phyloP scores from a whole-genome alignment of 1,140 invertebrate species.

The Conus betulinus region DNA sequence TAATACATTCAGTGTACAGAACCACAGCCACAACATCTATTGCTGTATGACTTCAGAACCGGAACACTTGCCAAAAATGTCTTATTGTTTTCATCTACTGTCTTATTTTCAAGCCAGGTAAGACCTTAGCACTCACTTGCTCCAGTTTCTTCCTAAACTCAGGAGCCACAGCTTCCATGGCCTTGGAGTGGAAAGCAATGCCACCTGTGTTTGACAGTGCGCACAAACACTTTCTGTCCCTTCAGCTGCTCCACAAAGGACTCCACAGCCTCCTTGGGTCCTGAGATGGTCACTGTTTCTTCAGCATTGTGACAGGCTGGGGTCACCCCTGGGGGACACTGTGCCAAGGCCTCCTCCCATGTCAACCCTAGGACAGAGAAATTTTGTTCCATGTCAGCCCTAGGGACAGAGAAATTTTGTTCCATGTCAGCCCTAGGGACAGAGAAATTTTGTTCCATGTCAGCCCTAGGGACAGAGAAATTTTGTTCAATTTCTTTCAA shows the following conservation, averaged over 20 bases:
- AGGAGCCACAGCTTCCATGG: constrained; percentile 90
- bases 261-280: constrained; percentile 83
- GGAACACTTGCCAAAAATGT: too few species aligned
- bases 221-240: constrained; percentile 89
- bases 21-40: too few species aligned
- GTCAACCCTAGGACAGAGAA: constrained; percentile 81
- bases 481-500: too few species aligned
- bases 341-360: constrained; percentile 88
- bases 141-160: constrained; percentile 81
- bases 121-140: constrained; percentile 76
- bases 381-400: too few species aligned
- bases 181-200: constrained; percentile 96
- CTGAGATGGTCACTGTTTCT: constrained; percentile 95
- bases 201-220: constrained; percentile 91
- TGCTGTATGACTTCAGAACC: too few species aligned
- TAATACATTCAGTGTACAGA: too few species aligned
- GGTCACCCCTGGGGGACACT: constrained; percentile 84
- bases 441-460: neutral
- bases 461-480: too few species aligned
- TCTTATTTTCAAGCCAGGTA: too few species aligned
- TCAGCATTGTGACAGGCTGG: constrained; percentile 95
- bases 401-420: too few species aligned
- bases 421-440: constrained; percentile 83
- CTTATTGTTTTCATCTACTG: too few species aligned
- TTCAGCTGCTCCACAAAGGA: constrained; percentile 87